These are phyloP conservation scores for Bergia sp. DNA, from an alignment of 92 coral and sea anemone genomes.

Conservation along the genomic window DNA sequence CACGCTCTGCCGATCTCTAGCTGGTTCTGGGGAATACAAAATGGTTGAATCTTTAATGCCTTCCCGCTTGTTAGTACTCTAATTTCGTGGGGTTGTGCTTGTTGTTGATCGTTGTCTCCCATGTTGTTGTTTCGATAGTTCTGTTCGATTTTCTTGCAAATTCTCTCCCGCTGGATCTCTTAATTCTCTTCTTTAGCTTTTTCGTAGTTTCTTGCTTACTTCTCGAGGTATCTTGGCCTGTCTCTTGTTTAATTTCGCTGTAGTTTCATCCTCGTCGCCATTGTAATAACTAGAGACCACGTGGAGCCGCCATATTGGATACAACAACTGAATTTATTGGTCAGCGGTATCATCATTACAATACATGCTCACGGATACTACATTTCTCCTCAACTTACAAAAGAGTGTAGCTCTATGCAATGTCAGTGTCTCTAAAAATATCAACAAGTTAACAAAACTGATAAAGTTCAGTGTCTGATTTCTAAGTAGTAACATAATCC, in stretches of 20 bases:
- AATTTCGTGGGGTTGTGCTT: conserved; percentile 21
- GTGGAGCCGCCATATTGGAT: conserved; percentile 19
- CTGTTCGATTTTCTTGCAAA: conserved; percentile 13
- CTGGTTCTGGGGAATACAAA: conserved; percentile 64
- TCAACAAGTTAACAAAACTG: background rate
- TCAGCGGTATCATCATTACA: conserved; percentile 13
- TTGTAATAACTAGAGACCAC: conserved; percentile 36
- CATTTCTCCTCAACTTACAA: conserved; percentile 18
- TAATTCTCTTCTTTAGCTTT: background rate
- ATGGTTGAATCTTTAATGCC: conserved; percentile 54
- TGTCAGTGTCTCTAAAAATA: background rate
- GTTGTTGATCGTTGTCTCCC: conserved; percentile 24
- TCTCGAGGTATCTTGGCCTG: conserved; percentile 13
- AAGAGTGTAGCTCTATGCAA: conserved; percentile 22
- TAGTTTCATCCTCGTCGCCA: conserved; percentile 31
- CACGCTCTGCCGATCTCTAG: conserved; percentile 68
- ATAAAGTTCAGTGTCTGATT: conserved; percentile 16
- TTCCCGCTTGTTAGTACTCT: conserved; percentile 53
- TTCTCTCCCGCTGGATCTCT: conserved; percentile 20
- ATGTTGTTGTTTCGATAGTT: background rate
- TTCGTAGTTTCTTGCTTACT: background rate
- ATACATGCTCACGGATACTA: conserved; percentile 17
- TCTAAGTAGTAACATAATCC: conserved; percentile 17
- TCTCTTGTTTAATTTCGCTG: conserved; percentile 8
- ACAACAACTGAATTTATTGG: conserved; percentile 7